phyloP scores from a whole-genome alignment of 2,888 invertebrate genomes.

The Diarsia brunnea region DNA sequence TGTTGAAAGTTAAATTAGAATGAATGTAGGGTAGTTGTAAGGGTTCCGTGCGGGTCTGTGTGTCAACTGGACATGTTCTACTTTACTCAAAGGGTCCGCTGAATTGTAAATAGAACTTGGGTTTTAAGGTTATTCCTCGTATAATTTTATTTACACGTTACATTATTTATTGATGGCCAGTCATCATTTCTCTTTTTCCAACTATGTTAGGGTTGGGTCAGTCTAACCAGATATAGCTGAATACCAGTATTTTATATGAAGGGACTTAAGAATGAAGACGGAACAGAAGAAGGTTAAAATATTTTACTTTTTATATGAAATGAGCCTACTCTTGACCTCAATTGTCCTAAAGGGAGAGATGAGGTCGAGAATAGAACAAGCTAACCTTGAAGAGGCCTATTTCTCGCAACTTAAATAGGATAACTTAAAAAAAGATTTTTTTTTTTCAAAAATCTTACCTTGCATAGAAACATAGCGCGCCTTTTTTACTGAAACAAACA shows the following conservation, averaged over 20 bases:
- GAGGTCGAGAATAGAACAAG: too few species aligned
- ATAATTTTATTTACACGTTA: conserved; percentile 8
- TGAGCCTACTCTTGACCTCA: too few species aligned
- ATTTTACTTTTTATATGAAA: too few species aligned
- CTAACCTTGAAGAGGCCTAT: too few species aligned
- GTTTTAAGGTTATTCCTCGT: conserved; percentile 15
- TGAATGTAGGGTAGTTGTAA: conserved; percentile 9
- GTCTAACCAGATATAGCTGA: neutral
- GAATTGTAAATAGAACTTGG: conserved; percentile 35
- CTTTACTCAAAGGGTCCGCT: conserved; percentile 19
- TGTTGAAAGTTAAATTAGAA: conserved; percentile 45
- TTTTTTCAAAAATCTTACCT: conserved; percentile 90
- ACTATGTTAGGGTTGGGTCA: neutral
- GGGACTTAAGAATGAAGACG: too few species aligned
- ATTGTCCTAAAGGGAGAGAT: too few species aligned
- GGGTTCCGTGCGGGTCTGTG: conserved; percentile 31
- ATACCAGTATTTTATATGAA: neutral
- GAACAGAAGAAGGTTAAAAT: too few species aligned
- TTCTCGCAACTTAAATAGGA: too few species aligned
- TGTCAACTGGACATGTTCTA: conserved; percentile 17
- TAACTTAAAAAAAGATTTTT: neutral
- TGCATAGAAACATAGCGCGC: conserved; percentile 96
- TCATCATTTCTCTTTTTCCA: neutral
- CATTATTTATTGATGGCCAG: neutral
- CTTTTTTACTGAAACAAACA: conserved; percentile 96